Conservation (phyloP, 2,888 invertebrate species). For the Cecidostiba fungosa region DNA sequence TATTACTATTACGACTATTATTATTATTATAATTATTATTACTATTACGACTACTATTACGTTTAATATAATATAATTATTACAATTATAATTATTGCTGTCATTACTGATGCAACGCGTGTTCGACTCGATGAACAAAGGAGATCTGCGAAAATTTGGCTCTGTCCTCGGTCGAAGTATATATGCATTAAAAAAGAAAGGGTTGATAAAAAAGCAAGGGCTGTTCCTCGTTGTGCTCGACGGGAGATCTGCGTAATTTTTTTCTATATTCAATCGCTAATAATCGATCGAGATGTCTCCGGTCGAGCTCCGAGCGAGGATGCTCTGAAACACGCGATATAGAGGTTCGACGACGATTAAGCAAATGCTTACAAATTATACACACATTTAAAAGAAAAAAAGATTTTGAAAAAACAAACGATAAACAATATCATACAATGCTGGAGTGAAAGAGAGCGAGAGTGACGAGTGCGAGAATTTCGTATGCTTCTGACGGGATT, state of each 20-base stretch:
- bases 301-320: constrained; percentile 32
- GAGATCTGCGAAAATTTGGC: constrained; percentile 53
- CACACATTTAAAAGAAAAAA: constrained; percentile 19
- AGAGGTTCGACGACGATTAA: constrained; percentile 36
- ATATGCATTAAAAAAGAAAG: constrained; percentile 49
- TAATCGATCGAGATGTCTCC: neutral
- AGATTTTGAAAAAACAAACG: constrained; percentile 26
- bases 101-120: constrained; percentile 28
- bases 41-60: constrained; percentile 5
- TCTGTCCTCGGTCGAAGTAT: constrained; percentile 62
- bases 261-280: neutral
- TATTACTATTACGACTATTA: constrained; percentile 33
- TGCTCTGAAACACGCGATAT: constrained; percentile 61
- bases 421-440: constrained; percentile 32
- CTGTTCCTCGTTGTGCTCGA: constrained; percentile 26
- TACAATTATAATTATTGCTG: constrained; percentile 36
- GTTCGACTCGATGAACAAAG: constrained; percentile 27
- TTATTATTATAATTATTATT: constrained; percentile 17
- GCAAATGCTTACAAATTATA: neutral
- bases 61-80: constrained; percentile 24
- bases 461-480: constrained; percentile 50
- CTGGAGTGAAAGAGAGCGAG: constrained; percentile 56
- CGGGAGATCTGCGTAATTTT: neutral
- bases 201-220: constrained; percentile 58
- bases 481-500: constrained; percentile 60